Evolutionary conservation across 2,113 vertebrate species (phyloP), one percentile per base, ranked within the genome.

Genomic region (Meleagris gallopavo): DNA sequence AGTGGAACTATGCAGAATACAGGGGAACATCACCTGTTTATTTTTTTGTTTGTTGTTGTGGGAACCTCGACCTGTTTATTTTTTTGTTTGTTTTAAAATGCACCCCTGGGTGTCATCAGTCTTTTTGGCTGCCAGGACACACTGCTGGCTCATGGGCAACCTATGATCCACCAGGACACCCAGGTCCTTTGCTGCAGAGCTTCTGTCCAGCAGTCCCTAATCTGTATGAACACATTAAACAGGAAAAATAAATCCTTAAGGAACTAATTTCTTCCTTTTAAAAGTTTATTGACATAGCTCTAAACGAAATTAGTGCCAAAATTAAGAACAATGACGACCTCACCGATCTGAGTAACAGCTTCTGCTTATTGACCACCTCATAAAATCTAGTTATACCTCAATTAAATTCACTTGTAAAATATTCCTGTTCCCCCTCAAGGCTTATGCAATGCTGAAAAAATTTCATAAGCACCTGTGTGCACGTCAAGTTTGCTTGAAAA

Each of bases 281-380:
- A 55, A 91, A 90, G 60, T 79, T 91, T 66, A 82, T 34, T 93
- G 50, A 30, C 71, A 3, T 73, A 88, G 17, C 41, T 45, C 41
- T 71, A 74, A 95, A 92, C 50, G 4, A 88, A 92, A 80, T 94
- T 41, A 77, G n/a, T 11, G 66, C 16, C 27, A 89, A 83, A 95
- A 89, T 41, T 29, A 64, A 57, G 45, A 81, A n/a, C 2, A 2
- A 72, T 58, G 64, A 48, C 73, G 7, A 12, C 19, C n/a, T 92
- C 41, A 8, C 43, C 69, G 34, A 55, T 71, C 41, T 67, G n/a
- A 69, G 40, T 52, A 92, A 69, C 76, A 86, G 32, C 40, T 95
- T 88, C 86, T 90, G 40, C 55, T 82, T 89, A 85, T 72, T 94
- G 88, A 79, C 58, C 81, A 82, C 7, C 6, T 22, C n/a, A 79